Evolutionary conservation across 2,797 vertebrate species (phyloP).

Genomic region (Myotis myotis): DNA sequence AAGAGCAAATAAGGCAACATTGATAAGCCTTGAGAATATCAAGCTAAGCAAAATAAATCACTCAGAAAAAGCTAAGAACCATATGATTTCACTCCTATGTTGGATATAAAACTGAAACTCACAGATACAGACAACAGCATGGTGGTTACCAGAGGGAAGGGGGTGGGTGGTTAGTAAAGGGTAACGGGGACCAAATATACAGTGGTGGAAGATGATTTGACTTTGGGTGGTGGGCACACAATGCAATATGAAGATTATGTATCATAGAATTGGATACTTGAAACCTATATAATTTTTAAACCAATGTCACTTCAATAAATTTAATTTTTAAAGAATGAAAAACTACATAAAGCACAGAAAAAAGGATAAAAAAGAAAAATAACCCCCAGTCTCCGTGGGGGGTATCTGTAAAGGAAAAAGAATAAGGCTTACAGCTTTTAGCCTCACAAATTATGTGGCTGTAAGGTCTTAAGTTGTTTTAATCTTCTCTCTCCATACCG

Average conservation of each 20-base stretch:
- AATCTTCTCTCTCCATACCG: not conserved
- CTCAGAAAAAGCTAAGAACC: not conserved
- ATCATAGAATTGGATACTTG: not conserved
- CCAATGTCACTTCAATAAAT: not conserved
- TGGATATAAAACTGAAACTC: not conserved
- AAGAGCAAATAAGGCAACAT: not conserved
- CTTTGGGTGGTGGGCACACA: not conserved
- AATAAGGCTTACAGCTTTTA: not conserved
- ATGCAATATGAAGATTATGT: not conserved
- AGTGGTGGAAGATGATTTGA: not conserved
- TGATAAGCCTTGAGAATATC: not conserved
- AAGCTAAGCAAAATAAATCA: not conserved
- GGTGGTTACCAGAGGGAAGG: not conserved
- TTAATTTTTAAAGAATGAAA: not conserved
- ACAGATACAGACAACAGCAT: not conserved
- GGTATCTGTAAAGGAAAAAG: not conserved
- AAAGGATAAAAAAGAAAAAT: not conserved
- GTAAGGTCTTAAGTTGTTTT: slow-evolving; percentile 37
- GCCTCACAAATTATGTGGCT: not conserved
- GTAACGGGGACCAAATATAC: not conserved
- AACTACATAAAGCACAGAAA: not conserved
- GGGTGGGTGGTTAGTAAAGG: not conserved
- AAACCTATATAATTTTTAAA: not conserved
- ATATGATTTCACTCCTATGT: not conserved
- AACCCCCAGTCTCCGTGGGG: not conserved